Base-by-base conservation (phyloP, 53 echinoderm and acorn worm species). In the Glandiceps talaboti region DNA sequence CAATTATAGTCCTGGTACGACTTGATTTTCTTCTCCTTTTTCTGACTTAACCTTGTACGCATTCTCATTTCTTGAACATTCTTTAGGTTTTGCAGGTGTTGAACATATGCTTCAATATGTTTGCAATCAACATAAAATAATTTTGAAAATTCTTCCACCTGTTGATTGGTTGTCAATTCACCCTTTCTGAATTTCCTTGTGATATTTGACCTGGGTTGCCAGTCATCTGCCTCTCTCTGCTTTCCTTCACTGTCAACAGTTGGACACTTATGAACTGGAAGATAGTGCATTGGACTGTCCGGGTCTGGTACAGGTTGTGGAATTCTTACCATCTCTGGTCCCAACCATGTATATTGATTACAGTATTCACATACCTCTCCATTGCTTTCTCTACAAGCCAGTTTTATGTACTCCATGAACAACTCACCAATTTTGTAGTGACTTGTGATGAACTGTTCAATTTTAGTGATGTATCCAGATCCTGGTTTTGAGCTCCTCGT, bases 341-440 rank as follows among this genome's bases (percentile, higher is more conserved):
- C 80, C 1, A 80, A 1, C 28, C 64, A 64, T 1, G 20, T 64
- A 28, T 80, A 73, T 25, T 14, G 1, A 28, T 72, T 30, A 45
- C 64, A 45, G 64, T 12, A 45, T 20, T 45, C 64, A 20, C 64
- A 45, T 45, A 20, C 6, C 20, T 45, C 64, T 45, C 64, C 64
- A 12, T 6, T 20, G 45, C 30, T 80, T 45, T 45, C 64, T 20
- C 20, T 45, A 20, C 64, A 45, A 45, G 27, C 28, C 80, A 64
- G 10, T 30, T 80, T 80, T 25, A 80, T 33, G 73, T 80, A 73
- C 14, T 80, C 80, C 73, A 28, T 80, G 73, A 45, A 80, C 29
- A 80, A 73, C 64, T 80, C 73, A 1, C 73, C 80, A 73, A 20
- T 27, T 73, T 33, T 1, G 80, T 80, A 80, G 73, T 80, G 80